Conservation (phyloP, 2,113 vertebrate species). For the Coptodon rendalli region DNA sequence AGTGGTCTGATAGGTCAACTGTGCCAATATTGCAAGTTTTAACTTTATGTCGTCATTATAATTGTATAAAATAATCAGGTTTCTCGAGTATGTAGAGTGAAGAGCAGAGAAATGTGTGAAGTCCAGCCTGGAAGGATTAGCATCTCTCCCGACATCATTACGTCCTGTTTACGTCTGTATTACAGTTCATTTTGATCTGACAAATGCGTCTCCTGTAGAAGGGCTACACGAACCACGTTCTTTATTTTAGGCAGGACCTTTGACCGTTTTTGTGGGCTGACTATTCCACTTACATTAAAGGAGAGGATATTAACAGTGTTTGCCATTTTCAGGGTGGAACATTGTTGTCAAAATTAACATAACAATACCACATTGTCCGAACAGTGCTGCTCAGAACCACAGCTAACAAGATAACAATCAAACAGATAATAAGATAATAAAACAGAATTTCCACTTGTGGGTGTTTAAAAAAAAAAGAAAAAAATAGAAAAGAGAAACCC, state of each 20-base stretch:
- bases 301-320: neutral
- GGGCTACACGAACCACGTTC: too few species aligned
- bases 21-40: neutral
- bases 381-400: neutral
- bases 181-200: neutral
- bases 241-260: neutral
- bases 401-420: neutral
- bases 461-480: neutral
- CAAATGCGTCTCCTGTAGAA: neutral
- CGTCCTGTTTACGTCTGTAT: neutral
- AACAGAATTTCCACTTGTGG: neutral
- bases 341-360: neutral
- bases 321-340: neutral
- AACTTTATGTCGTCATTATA: neutral
- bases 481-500: too few species aligned
- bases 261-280: neutral
- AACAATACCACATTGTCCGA: neutral
- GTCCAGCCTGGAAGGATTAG: neutral
- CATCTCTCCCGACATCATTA: neutral
- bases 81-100: neutral
- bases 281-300: neutral
- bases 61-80: neutral
- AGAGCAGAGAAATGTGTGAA: neutral
- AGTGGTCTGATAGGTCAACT: neutral
- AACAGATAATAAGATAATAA: neutral